Evolutionary conservation across 2,797 vertebrate species (phyloP).

Genomic region (Hybognathus amarus): DNA sequence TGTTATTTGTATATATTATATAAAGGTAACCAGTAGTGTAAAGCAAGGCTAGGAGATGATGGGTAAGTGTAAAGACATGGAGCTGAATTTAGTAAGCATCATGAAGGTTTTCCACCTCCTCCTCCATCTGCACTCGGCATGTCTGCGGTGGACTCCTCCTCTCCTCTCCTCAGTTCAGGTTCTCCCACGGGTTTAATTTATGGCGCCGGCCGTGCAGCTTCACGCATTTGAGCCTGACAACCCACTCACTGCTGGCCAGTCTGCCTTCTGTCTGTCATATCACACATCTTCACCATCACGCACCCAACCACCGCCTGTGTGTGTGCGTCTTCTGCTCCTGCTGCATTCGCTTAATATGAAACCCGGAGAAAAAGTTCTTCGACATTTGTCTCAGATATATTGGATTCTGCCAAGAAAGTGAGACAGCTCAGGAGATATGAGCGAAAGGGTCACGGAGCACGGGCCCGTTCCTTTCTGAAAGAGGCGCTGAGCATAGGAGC

Average conservation of each 20-base stretch:
- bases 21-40: neutral
- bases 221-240: slow-evolving; percentile 39
- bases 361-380: slow-evolving; percentile 41
- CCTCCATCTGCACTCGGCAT: slow-evolving; percentile 63
- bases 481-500: slow-evolving; percentile 55
- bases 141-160: slow-evolving; percentile 39
- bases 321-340: neutral
- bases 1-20: no score
- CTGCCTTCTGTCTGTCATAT: slow-evolving; percentile 44
- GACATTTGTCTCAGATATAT: slow-evolving; percentile 17
- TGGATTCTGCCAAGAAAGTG: neutral
- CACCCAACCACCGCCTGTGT: slow-evolving; percentile 7
- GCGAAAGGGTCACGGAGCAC: neutral
- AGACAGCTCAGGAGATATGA: slow-evolving; percentile 10
- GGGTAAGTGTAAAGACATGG: neutral
- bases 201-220: slow-evolving; percentile 19
- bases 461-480: slow-evolving; percentile 60
- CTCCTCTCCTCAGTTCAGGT: slow-evolving; percentile 11
- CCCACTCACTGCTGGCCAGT: slow-evolving; percentile 50
- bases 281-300: slow-evolving; percentile 24
- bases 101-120: slow-evolving; percentile 66
- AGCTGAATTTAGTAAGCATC: neutral
- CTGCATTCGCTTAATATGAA: slow-evolving; percentile 23
- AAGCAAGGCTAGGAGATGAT: neutral
- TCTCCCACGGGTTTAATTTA: slow-evolving; percentile 56